A percentile compares a stretch with the other conserved stretches of the same genome.
These are phyloP conservation scores for Lepidurus packardi DNA, from an alignment of 1,140 invertebrate genomes.

Conservation along the genomic window DNA sequence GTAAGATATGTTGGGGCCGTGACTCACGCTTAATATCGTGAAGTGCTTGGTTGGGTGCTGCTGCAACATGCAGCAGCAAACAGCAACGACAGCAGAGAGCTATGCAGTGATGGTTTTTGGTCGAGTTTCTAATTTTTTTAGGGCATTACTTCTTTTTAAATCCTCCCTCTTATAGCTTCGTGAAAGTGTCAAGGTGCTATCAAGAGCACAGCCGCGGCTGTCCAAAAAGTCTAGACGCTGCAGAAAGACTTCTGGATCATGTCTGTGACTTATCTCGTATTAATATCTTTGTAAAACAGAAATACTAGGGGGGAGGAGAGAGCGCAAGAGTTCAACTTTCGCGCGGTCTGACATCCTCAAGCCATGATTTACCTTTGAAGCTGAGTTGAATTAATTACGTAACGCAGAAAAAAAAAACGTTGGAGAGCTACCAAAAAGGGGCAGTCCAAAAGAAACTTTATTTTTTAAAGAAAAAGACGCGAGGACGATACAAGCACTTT, in stretches of 20 bases:
- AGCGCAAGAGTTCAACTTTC: neutral
- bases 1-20: conserved; percentile 15
- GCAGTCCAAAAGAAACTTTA: too few relatives aligned
- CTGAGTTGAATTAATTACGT: neutral
- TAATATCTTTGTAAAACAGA: conserved; percentile 22
- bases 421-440: too few relatives aligned
- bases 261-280: conserved; percentile 1
- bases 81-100: too few relatives aligned
- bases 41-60: conserved; percentile 5
- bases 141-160: conserved; percentile 1
- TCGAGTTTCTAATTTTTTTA: conserved; percentile 11
- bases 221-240: conserved; percentile 10
- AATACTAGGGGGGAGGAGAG: neutral
- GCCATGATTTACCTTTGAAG: neutral
- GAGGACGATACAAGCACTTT: neutral
- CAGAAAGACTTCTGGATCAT: conserved; percentile 14
- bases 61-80: neutral
- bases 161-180: neutral
- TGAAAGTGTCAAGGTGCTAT: conserved; percentile 19
- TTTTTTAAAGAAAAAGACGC: neutral
- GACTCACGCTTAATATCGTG: conserved; percentile 21
- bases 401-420: too few relatives aligned
- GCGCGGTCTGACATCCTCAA: neutral
- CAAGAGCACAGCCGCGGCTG: conserved; percentile 10
- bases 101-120: neutral